Base-by-base conservation (phyloP, 2,888 invertebrate species). In the Limnephilus rhombicus region DNA sequence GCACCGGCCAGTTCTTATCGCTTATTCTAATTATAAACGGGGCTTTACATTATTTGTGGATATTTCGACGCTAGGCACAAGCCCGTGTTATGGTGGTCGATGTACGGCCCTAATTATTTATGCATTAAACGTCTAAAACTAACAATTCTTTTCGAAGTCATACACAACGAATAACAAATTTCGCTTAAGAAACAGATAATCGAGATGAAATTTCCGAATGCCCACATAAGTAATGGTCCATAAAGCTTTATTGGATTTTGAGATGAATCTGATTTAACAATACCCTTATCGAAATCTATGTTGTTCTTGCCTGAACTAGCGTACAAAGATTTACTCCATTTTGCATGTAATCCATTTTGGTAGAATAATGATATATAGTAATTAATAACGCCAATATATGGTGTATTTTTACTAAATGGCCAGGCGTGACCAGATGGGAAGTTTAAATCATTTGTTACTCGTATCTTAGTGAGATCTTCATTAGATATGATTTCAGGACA, bases 351-450 rank as follows among this genome's bases (percentile, higher is more conserved):
- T 18, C 93, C 93, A 53, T 29, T 90, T 85, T 92, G 85, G 83
- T 89, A 87, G 31, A 93, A 37, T 3, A 90, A 24, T 9, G 34
- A n/a, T 24, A 93, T 91, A 68, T 93, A 92, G 1, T 87, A 81
- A 80, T 93, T 92, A 31, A 93, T 86, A 4, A 49, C 80, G 3
- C 85, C 80, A 24, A 93, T n/a, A 80, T 92, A 93, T 0, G 93
- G 93, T 3, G 91, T 85, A n/a, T 89, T 90, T 90, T 93, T 93
- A 34, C 91, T 85, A 80, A 93, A 92, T 29, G 93, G 92, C 93
- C 93, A 93, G 0, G 90, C 93, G 87, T 93, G 93, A n/a, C 82
- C 80, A 7, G 93, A 93, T 11, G 93, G 91, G 12, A 93, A 90
- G 15, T 92, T 68, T 4, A 83, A 34, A 68, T 93, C 93, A 49